These are phyloP conservation scores for Phycodurus eques DNA, from an alignment of 2,113 vertebrate species.

Conservation along the genomic window DNA sequence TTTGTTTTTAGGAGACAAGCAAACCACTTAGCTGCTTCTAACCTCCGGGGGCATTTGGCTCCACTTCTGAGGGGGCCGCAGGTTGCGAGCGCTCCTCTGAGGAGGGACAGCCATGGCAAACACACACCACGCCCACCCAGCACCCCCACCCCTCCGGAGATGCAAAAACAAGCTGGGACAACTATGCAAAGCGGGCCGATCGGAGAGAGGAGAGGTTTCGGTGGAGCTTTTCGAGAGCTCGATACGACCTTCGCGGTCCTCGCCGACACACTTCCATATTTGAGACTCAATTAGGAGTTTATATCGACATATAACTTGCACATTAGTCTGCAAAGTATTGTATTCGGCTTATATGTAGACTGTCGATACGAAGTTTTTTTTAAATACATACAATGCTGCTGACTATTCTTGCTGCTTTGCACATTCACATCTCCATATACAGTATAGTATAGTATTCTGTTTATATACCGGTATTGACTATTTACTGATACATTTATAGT, in stretches of 20 bases:
- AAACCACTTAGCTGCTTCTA: slow-evolving; percentile 60
- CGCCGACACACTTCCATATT: too few relatives aligned
- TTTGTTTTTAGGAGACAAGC: slow-evolving; percentile 66
- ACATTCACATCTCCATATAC: too few relatives aligned
- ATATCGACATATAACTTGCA: too few relatives aligned
- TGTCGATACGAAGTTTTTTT: too few relatives aligned
- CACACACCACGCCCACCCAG: background rate
- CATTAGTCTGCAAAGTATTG: background rate
- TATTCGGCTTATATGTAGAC: background rate
- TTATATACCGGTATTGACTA: too few relatives aligned
- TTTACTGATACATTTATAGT: too few relatives aligned
- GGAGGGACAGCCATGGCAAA: slow-evolving; percentile 30
- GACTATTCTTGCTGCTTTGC: too few relatives aligned
- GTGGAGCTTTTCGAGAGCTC: background rate
- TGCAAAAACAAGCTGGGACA: slow-evolving; percentile 22
- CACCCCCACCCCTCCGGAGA: slow-evolving; percentile 27
- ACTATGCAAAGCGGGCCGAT: slow-evolving; percentile 12
- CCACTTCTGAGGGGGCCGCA: slow-evolving; percentile 48
- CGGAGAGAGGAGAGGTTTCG: background rate
- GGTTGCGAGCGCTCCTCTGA: slow-evolving; percentile 18
- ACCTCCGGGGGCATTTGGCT: slow-evolving; percentile 58
- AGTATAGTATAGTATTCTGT: too few relatives aligned
- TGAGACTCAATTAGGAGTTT: too few relatives aligned
- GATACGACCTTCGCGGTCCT: background rate
- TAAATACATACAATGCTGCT: too few relatives aligned